Evolutionary conservation across 2,888 invertebrate species (phyloP), one percentile per base, ranked within the genome.

Genomic region (Acanthopleura granulata): DNA sequence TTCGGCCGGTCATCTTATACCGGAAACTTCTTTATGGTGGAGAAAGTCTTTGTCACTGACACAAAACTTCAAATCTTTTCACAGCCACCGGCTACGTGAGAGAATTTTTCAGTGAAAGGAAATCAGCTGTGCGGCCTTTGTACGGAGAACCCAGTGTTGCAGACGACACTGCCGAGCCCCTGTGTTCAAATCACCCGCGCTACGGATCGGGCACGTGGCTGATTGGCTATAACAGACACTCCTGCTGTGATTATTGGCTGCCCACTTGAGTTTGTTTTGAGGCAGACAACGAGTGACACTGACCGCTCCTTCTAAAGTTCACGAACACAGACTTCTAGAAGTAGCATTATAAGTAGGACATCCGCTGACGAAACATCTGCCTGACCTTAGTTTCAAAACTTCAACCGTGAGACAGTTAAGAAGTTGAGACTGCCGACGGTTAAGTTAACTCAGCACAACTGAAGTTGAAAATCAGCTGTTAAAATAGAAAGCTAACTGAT

Each of bases 231-330:
- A 22, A 12, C 18, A 18, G 22, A 18, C 57, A 57, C n/a, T 22
- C 57, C 22, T 22, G 57, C 57, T 57, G 22, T n/a, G 18, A 18
- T 57, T 22, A 57, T 57, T 57, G 57, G 57, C 57, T 57, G 57
- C 22, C 57, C n/a, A 57, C 57, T 57, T 57, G 40, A 40, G 40
- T 40, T 57, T 57, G 57, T 57, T 57, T 57, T 57, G 40, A 40
- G 40, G 40, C 40, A 40, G 40, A 40, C 40, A 57, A 18, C 22
- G 57, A 57, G 6, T 57, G 57, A 57, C 22, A 57, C 57, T 57
- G 57, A 57, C 57, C 57, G 57, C 18, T 22, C 22, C 6, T n/a
- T 18, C n/a, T 57, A 57, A n/a, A 22, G 57, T 57, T 57, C 57
- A 57, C 57, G 57, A 57, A 57, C n/a, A 12, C 57, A 18, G 18